Base-by-base conservation (phyloP, 2,797 vertebrate species). In the Yasuhikotakia modesta region DNA sequence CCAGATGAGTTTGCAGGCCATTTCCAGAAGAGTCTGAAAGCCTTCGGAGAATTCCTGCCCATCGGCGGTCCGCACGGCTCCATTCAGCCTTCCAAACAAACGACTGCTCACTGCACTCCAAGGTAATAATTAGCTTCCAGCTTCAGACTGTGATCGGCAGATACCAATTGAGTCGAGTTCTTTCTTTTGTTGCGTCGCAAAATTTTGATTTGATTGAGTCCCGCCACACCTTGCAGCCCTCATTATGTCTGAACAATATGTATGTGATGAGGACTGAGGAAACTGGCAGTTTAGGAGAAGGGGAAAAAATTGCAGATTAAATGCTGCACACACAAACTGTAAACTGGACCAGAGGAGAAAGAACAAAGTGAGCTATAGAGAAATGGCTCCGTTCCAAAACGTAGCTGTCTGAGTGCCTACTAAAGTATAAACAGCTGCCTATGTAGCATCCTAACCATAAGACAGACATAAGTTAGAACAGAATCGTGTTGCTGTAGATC, bases 21-120 rank as follows among this genome's bases (percentile, higher is more conserved):
- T 91, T 92, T 91, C 85, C 86, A 89, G 87, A 83, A 70, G 73
- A 82, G 86, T 70, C 75, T 72, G 82, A 79, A 73, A 83, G 83
- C 81, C 90, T 90, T 87, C 81, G 78, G 90, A 93, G 90, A 86
- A 87, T 89, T 90, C 88, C 80, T 86, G 85, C 87, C 87, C 87
- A 86, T 82, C 81, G 88, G 84, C 87, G 88, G 86, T 86, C 87
- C 84, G 78, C 10, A 80, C 86, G 79, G 57, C 71, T 82, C 83
- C 74, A 64, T 79, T 81, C 69, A 85, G 79, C 81, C 76, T 82
- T 76, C 79, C 75, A 76, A 84, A 85, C 86, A 90, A 89, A 85
- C 80, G 83, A 86, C 80, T 72, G 67, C 82, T 85, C 73, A 39
- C 75, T 24, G 76, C 73, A 76, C 73, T 84, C 83, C 84, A 83